Conservation (phyloP, 2,888 invertebrate genomes). For the Pandemis heparana region DNA sequence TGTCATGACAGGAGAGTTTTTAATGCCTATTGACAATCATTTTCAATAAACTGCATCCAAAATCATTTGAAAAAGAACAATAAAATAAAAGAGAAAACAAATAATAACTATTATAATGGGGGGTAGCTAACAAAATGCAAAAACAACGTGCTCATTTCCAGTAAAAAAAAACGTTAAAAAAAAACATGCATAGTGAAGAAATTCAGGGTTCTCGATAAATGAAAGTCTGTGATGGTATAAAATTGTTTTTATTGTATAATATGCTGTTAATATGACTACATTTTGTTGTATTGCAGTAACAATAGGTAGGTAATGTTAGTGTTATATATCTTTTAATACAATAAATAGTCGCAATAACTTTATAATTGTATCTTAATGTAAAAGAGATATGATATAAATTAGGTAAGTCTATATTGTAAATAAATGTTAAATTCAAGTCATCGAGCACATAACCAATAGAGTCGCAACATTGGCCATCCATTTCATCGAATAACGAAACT, state of each 20-base stretch:
- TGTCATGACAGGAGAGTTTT: background rate
- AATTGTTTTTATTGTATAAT: conserved; percentile 57
- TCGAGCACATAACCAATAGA: too few species aligned
- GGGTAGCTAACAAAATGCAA: conserved; percentile 26
- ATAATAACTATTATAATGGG: background rate
- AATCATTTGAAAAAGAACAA: background rate
- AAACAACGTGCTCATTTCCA: conserved; percentile 16
- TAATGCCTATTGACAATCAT: background rate
- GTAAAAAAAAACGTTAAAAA: conserved; percentile 18
- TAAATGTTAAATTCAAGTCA: background rate
- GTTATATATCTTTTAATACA: conserved; percentile 2
- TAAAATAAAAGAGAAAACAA: background rate
- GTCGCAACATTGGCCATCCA: too few species aligned
- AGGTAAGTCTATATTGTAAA: background rate
- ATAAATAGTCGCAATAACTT: conserved; percentile 16
- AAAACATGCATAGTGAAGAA: conserved; percentile 30
- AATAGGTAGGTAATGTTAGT: conserved; percentile 18
- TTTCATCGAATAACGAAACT: too few species aligned
- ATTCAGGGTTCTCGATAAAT: conserved; percentile 47
- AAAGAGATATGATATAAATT: background rate
- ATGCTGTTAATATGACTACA: conserved; percentile 16
- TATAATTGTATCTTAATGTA: conserved; percentile 5
- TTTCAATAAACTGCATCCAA: background rate
- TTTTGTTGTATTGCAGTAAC: background rate
- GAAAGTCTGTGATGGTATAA: conserved; percentile 57